Evolutionary conservation across 2,888 invertebrate genomes (phyloP), one percentile per base, ranked within the genome.

Genomic region (Drosophila mulleri): DNA sequence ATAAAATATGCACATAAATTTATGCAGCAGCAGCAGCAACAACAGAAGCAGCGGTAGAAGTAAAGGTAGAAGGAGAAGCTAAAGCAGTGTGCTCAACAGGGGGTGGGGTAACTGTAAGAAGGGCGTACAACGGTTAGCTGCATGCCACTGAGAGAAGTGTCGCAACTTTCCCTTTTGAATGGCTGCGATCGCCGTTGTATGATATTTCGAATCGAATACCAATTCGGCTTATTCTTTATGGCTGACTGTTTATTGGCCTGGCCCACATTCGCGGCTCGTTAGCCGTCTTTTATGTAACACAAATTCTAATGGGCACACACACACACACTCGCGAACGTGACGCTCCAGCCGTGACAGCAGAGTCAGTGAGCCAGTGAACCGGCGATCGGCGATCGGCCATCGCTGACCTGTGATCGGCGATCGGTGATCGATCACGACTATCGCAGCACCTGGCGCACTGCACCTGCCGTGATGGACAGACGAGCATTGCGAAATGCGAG

Each of bases 91-190:
- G 29, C n/a, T 8, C 12, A 3, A n/a, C n/a, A 16, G 23, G 29
- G 20, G 14, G 4, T 5, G 45, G 41, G 58, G 20, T 23, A 20
- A 23, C 11, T 9, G 54, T 37, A 32, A 44, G 67, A 64, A 72
- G 67, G 81, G 72, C 62, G 54, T 29, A 50, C 72, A 62, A 61
- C 62, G 37, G 56, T 41, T 63, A 54, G 72, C 79, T 64, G 67
- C 82, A 82, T 89, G 79, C 79, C 74, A 73, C 67, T 60, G 48
- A 32, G 12, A 74, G 73, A 87, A 73, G 70, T 78, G 82, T 86
- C 78, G 74, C 78, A 81, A 83, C 90, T 90, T 87, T 87, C 90
- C 86, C 86, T 90, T 86, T 88, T 75, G 74, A 59, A 67, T 76
- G 65, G 54, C 54, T 59, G 58, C 59, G 76, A 87, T 79, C 66